Evolutionary conservation across 2,797 vertebrate genomes (phyloP).

Genomic region (Nasua narica): DNA sequence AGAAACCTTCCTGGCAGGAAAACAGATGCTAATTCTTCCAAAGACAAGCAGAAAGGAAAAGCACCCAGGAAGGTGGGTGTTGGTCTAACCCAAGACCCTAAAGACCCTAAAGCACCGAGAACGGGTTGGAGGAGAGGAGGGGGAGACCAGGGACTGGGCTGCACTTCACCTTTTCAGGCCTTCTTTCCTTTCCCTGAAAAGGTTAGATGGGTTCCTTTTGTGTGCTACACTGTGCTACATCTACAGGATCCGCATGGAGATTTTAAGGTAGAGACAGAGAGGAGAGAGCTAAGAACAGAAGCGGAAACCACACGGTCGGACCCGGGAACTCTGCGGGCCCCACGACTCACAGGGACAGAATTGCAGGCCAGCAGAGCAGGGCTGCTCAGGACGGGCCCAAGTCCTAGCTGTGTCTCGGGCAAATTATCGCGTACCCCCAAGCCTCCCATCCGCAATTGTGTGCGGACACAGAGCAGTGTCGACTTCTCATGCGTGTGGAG

Average conservation of each 20-base stretch:
- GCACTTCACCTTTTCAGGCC: neutral
- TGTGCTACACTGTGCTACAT: neutral
- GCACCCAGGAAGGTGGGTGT: neutral
- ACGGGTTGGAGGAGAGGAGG: rapidly evolving
- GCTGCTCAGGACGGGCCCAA: neutral
- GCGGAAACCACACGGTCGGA: neutral
- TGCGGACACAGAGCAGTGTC: neutral
- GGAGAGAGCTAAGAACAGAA: neutral
- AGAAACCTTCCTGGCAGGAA: neutral
- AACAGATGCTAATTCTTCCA: neutral
- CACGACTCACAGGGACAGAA: neutral
- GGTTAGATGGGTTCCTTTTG: too few relatives aligned
- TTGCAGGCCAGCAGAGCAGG: rapidly evolving
- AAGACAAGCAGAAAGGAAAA: neutral
- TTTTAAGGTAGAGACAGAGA: neutral
- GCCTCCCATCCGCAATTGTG: neutral
- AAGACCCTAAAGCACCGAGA: neutral
- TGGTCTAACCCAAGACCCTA: neutral
- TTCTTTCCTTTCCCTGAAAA: neutral
- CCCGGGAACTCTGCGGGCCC: neutral
- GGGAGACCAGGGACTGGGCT: too few relatives aligned
- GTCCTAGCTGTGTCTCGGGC: too few relatives aligned
- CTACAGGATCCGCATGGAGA: neutral
- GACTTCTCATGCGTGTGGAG: neutral
- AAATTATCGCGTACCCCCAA: neutral